phyloP scores from a whole-genome alignment of 2,113 vertebrate genomes.

The Podarcis raffonei region DNA sequence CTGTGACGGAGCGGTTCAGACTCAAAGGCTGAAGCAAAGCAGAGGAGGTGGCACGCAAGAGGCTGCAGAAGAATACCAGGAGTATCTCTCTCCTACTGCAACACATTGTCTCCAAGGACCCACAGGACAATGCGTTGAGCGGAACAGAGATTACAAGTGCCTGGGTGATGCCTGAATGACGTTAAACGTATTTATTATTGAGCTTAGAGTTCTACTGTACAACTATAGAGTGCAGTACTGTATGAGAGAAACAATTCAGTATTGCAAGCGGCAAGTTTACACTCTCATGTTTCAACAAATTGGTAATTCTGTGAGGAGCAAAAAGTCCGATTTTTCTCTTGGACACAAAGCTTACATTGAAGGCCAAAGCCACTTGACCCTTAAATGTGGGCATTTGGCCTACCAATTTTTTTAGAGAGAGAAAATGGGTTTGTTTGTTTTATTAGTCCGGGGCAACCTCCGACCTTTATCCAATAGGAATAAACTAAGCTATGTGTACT shows the following conservation, averaged over 20 bases:
- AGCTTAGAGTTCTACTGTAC: neutral
- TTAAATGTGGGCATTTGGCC: neutral
- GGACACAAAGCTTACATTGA: neutral
- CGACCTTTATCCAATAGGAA: neutral
- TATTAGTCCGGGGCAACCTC: neutral
- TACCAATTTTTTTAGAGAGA: too few species aligned
- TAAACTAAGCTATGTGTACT: neutral
- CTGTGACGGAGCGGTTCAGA: too few species aligned
- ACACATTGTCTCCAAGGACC: too few species aligned
- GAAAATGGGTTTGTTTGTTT: neutral
- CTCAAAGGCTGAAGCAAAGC: too few species aligned
- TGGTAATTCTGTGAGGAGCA: neutral
- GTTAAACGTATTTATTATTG: neutral
- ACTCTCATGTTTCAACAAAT: neutral
- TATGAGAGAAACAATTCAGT: too few species aligned
- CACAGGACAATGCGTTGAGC: too few species aligned
- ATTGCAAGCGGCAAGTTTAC: neutral
- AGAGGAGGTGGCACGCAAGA: too few species aligned
- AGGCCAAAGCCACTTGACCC: neutral
- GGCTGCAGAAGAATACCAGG: too few species aligned
- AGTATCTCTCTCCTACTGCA: too few species aligned
- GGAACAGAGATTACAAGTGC: too few species aligned
- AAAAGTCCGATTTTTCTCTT: neutral
- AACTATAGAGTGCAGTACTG: neutral
- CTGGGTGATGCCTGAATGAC: too few species aligned